A percentile compares a stretch with the other conserved stretches of the same genome.
Evolutionary conservation across 2,888 invertebrate species (phyloP).

Genomic region (Spodoptera picta): DNA sequence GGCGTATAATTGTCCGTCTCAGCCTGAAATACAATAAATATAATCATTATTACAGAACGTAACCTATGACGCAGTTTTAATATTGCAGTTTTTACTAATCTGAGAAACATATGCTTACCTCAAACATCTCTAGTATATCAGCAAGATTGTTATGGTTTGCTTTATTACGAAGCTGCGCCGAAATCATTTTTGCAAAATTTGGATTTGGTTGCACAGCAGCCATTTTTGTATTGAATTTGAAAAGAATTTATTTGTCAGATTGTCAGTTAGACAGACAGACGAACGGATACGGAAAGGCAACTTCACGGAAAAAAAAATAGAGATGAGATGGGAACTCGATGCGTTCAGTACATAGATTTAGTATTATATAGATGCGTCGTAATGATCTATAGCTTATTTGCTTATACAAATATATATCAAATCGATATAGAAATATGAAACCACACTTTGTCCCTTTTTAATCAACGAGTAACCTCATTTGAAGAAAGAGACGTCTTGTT

Average conservation of each 20-base stretch:
- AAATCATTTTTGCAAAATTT: slow-evolving; percentile 88
- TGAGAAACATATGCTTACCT: slow-evolving; percentile 77
- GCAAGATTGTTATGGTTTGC: slow-evolving; percentile 91
- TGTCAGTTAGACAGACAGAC: slow-evolving; percentile 57
- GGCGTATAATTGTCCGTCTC: slow-evolving; percentile 86
- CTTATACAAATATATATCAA: too few relatives aligned
- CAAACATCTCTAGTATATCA: slow-evolving; percentile 91
- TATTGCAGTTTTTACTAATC: slow-evolving; percentile 24
- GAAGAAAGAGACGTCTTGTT: too few relatives aligned
- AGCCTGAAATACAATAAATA: slow-evolving; percentile 75
- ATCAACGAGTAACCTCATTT: too few relatives aligned
- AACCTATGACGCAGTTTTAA: slow-evolving; percentile 73
- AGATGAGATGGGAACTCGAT: background rate
- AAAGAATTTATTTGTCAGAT: slow-evolving; percentile 68
- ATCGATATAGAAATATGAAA: too few relatives aligned
- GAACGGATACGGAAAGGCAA: slow-evolving; percentile 51
- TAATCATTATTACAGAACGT: slow-evolving; percentile 63
- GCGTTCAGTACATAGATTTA: too few relatives aligned
- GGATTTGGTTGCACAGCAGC: slow-evolving; percentile 80
- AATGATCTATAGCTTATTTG: too few relatives aligned
- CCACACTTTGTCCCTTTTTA: too few relatives aligned
- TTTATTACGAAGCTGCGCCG: slow-evolving; percentile 90
- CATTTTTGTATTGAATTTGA: slow-evolving; percentile 85
- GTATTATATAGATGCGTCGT: too few relatives aligned
- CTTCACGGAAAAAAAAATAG: slow-evolving; percentile 26